phyloP scores from a whole-genome alignment of 92 coral and sea anemone species.

The Umimayanthus kanabou region DNA sequence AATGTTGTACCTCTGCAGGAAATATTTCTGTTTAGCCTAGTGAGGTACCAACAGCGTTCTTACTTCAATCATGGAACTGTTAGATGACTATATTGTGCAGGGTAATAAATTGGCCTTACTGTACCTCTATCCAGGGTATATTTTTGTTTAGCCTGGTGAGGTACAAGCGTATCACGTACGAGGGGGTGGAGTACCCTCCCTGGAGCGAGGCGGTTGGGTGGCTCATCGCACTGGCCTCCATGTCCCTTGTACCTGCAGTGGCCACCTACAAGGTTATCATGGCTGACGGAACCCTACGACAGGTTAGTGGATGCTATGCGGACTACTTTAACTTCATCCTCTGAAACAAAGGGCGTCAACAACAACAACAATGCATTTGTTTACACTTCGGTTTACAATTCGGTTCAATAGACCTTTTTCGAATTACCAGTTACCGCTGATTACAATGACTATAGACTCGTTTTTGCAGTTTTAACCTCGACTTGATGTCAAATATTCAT shows the following conservation, averaged over 20 bases:
- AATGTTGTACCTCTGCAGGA: constrained; percentile 43
- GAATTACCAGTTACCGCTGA: no score
- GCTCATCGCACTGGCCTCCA: constrained; percentile 73
- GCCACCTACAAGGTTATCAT: constrained; percentile 61
- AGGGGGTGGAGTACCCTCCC: constrained; percentile 65
- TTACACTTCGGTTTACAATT: no score
- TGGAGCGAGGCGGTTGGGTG: constrained; percentile 90
- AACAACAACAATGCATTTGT: no score
- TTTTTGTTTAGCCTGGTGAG: constrained; percentile 77
- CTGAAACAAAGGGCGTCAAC: not conserved
- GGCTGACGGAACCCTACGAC: constrained; percentile 44
- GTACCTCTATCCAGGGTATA: constrained; percentile 57
- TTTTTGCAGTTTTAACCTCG: no score
- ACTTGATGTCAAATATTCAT: no score
- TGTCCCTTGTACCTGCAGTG: constrained; percentile 68
- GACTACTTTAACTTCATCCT: not conserved
- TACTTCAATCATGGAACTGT: no score
- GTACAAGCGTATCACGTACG: constrained; percentile 74
- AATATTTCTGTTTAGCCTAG: constrained; percentile 77
- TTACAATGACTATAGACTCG: no score
- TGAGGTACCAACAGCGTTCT: constrained; percentile 48
- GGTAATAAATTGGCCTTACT: not conserved
- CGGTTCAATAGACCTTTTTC: no score
- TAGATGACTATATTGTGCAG: no score
- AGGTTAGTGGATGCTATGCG: constrained; percentile 22